Percentiles rank a stretch among this genome's conserved stretches.
phyloP scores from a whole-genome alignment of 2,888 invertebrate genomes.

The Drosophila limbata region DNA sequence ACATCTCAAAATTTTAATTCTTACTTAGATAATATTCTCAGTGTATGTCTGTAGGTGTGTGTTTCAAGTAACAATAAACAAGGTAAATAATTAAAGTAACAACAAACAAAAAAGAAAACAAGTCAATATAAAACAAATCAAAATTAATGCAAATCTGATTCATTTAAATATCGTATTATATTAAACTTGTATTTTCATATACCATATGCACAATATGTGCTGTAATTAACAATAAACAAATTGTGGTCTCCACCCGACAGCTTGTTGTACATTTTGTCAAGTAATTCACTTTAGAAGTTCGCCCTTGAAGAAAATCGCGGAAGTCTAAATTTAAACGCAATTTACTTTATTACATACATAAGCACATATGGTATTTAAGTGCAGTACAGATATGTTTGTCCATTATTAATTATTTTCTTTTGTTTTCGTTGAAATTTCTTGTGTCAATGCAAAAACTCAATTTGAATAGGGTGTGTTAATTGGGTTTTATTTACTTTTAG shows the following conservation, averaged over 20 bases:
- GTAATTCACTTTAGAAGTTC: not conserved
- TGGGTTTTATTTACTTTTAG: not conserved
- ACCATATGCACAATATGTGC: conserved; percentile 15
- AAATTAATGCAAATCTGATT: conserved; percentile 31
- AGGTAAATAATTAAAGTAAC: conserved; percentile 19
- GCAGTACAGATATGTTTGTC: conserved; percentile 54
- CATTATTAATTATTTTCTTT: conserved; percentile 32
- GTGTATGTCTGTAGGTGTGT: conserved; percentile 23
- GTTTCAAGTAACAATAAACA: conserved; percentile 44
- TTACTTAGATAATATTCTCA: conserved; percentile 18
- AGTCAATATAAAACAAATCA: conserved; percentile 16
- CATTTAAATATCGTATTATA: conserved; percentile 15
- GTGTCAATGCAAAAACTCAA: conserved; percentile 23
- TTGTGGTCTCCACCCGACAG: not conserved
- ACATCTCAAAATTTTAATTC: conserved; percentile 32
- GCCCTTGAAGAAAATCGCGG: not conserved
- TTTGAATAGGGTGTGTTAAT: not conserved
- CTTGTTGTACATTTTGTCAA: not conserved
- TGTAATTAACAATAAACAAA: conserved; percentile 15
- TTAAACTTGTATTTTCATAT: conserved; percentile 14
- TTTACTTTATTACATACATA: conserved; percentile 17
- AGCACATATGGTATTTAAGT: conserved; percentile 42
- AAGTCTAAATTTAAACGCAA: not conserved
- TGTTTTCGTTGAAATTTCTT: conserved; percentile 15
- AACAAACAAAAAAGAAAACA: not conserved